Base-by-base conservation (phyloP, 2,888 invertebrate genomes). In the Hirtodrosophila trivittata region DNA sequence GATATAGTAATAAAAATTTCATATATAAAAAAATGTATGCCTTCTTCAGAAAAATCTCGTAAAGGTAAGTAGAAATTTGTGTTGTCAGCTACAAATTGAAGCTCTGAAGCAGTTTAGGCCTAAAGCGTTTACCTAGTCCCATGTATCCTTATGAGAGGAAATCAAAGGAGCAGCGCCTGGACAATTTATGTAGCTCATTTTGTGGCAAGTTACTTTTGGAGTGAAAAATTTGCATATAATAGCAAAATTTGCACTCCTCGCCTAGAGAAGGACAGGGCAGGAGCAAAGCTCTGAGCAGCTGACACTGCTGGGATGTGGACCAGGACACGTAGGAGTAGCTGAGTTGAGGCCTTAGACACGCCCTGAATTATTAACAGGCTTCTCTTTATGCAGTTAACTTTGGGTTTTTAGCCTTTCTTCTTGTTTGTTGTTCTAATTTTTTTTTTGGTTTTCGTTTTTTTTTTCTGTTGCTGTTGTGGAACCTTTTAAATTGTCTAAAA, bases 171-270 rank as follows among this genome's bases (percentile, higher is more conserved):
- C 45, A 50, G n/a, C 39, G 37, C 38, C 39, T 30, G n/a, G 37
- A 42, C 41, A 67, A 77, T 75, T 80, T 77, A 75, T 77, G 69
- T 62, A 59, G 81, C 72, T 77, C 77, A 75, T 80, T 75, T 75
- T 71, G 71, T 32, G 74, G 64, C 64, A 46, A 52, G 49, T 63
- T 64, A 30, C 63, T 68, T 56, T 50, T 32, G 43, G 64, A 54
- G 55, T 59, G 46, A 64, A 67, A 72, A 77, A 80, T 83, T 80
- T 83, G 73, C 84, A 83, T 83, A 77, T 72, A 77, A 75, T 72
- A 62, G 60, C 25, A 66, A 69, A 75, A 83, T 74, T 71, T 71
- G 63, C 76, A 67, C 66, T 63, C 33, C 42, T n/a, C 18, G 41
- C 16, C 21, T 5, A 32, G 21, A n/a, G n/a, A n/a, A n/a, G n/a